Evolutionary conservation across 2,888 invertebrate species (phyloP), one percentile per base, ranked within the genome.

Genomic region (Noctua fimbriata): DNA sequence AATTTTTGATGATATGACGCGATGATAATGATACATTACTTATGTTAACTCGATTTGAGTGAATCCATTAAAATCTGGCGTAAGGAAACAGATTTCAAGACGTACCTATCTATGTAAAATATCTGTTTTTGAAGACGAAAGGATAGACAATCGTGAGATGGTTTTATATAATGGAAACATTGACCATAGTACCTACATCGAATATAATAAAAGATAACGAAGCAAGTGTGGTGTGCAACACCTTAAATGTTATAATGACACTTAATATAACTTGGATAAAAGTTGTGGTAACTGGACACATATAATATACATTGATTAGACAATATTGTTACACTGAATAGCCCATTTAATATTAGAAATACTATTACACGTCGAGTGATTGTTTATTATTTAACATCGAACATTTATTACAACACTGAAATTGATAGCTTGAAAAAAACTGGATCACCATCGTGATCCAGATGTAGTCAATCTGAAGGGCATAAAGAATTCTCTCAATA

Each of bases 301-400:
- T 60, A 32, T 60, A 74, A 73, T 79, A 41, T 72, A 83, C 63
- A 82, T 80, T 81, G 24, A 79, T 69, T 65, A 67, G 44, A 18
- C 44, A 58, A 72, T 72, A 77, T 76, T 76, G 80, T 77, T 81
- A 88, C 78, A 70, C 58, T 73, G 72, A 72, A 63, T 55, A 71
- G 58, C 49, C 67, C 32, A 84, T 52, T 44, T 78, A 72, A 47
- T 65, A 58, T 81, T 72, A 78, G 21, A 47, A 77, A 69, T 63
- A 78, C 44, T 67, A 67, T 75, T 81, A 84, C 69, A 86, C 75
- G 79, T 74, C 55, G 49, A 74, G 73, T 81, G 60, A 82, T 65
- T 81, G 73, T 73, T 67, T 73, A 86, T n/a, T 44, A 91, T 87
- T 83, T 82, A 92, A 92, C 91, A 92, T 73, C 87, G 78, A 92